Percentiles rank a stretch among this genome's conserved stretches.
Conservation (phyloP, 2,888 invertebrate genomes). For the Octonoba sinensis region DNA sequence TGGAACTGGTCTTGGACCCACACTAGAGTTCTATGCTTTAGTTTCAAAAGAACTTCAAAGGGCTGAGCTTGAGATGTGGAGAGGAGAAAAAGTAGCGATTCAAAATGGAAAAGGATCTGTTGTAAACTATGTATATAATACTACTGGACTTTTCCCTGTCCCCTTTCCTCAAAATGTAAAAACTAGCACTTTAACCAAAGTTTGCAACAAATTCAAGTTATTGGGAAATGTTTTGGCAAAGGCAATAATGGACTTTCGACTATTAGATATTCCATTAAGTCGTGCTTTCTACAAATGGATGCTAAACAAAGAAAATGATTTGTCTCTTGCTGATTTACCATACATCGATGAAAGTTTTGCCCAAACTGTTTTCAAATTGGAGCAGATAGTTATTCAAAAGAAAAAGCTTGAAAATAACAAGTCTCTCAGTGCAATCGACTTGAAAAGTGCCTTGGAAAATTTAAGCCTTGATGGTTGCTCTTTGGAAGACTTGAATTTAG, state of each 20-base stretch:
- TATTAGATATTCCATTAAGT: slow-evolving; percentile 97
- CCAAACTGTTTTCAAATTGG: slow-evolving; percentile 72
- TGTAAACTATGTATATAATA: slow-evolving; percentile 78
- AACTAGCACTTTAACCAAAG: slow-evolving; percentile 80
- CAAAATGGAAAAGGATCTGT: slow-evolving; percentile 20
- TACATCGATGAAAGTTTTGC: slow-evolving; percentile 90
- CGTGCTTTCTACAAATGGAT: slow-evolving; percentile 97
- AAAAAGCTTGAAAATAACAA: slow-evolving; percentile 67
- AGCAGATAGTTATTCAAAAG: slow-evolving; percentile 71
- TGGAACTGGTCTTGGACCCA: slow-evolving; percentile 80
- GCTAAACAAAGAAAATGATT: slow-evolving; percentile 84
- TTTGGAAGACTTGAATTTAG: slow-evolving; percentile 89
- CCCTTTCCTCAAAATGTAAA: slow-evolving; percentile 88
- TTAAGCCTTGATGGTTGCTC: slow-evolving; percentile 90
- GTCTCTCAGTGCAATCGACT: not conserved
- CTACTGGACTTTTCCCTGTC: slow-evolving; percentile 89
- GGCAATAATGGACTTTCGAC: slow-evolving; percentile 98
- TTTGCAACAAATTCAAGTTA: slow-evolving; percentile 93
- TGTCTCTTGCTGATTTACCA: slow-evolving; percentile 84
- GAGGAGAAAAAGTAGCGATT: slow-evolving; percentile 75
- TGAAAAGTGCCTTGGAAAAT: slow-evolving; percentile 68
- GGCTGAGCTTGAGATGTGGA: slow-evolving; percentile 93
- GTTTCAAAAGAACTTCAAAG: slow-evolving; percentile 94
- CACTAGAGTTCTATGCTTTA: slow-evolving; percentile 97
- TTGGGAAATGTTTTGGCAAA: slow-evolving; percentile 99